Conservation (phyloP, 2,113 vertebrate genomes). For the Pedetes capensis region DNA sequence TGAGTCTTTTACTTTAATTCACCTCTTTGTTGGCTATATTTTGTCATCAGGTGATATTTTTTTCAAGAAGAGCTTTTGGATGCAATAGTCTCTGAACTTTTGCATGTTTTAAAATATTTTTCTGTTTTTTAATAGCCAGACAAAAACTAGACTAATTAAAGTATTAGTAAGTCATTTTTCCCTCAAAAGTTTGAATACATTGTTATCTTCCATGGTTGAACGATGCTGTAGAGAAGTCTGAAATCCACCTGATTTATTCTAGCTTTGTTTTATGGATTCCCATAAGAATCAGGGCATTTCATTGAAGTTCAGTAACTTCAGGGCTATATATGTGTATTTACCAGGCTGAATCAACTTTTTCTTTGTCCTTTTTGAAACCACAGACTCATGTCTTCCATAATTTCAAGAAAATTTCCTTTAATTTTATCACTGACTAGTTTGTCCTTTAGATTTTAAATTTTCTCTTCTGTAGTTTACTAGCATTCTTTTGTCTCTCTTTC, state of each 20-base stretch:
- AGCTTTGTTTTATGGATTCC: neutral
- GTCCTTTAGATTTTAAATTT: neutral
- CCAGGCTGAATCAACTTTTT: neutral
- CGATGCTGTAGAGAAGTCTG: neutral
- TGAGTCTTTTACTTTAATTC: neutral
- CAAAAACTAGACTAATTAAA: neutral
- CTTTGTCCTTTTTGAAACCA: neutral
- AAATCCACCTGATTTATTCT: neutral
- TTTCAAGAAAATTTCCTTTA: neutral
- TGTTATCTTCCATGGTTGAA: neutral
- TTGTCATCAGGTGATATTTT: conserved; percentile 23
- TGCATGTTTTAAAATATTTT: neutral
- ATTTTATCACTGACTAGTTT: conserved; percentile 3
- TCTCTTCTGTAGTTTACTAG: neutral
- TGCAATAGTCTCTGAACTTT: neutral
- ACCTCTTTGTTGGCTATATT: neutral
- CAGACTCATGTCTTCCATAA: conserved; percentile 5
- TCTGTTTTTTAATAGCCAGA: neutral
- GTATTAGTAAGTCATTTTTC: neutral
- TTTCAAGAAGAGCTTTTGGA: neutral
- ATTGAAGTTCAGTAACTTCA: neutral
- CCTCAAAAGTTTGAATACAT: neutral
- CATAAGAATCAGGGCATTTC: neutral
- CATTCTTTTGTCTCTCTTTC: neutral
- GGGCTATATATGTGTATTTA: neutral